phyloP scores from a whole-genome alignment of 2,888 invertebrate species.

The Caenorhabditis sinica region DNA sequence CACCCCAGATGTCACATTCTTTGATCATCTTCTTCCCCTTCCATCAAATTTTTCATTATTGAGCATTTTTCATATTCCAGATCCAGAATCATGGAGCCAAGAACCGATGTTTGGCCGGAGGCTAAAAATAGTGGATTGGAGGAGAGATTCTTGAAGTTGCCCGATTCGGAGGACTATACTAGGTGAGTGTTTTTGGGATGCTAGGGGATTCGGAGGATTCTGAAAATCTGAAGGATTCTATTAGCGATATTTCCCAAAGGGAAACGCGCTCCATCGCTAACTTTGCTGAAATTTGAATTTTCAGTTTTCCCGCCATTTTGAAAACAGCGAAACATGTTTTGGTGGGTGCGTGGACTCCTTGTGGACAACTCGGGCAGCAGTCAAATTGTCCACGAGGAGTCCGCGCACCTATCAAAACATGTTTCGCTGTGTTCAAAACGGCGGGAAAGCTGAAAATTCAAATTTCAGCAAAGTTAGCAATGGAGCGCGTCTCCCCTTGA shows the following conservation, averaged over 20 bases:
- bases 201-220: too few relatives aligned
- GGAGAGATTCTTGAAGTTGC: slow-evolving; percentile 76
- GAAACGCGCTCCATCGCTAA: too few relatives aligned
- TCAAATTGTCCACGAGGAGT: too few relatives aligned
- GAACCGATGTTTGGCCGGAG: slow-evolving; percentile 83
- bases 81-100: slow-evolving; percentile 71
- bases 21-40: not conserved
- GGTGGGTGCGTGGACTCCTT: too few relatives aligned
- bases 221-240: not conserved
- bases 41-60: slow-evolving; percentile 11
- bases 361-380: too few relatives aligned
- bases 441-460: too few relatives aligned
- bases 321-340: too few relatives aligned
- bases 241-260: too few relatives aligned
- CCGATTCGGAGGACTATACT: slow-evolving; percentile 87
- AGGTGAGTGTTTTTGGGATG: slow-evolving; percentile 37
- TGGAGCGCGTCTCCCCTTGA: not conserved
- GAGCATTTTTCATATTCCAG: slow-evolving; percentile 26
- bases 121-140: slow-evolving; percentile 79
- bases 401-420: too few relatives aligned
- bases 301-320: too few relatives aligned
- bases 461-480: not conserved
- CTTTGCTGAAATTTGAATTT: too few relatives aligned
- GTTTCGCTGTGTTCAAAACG: too few relatives aligned
- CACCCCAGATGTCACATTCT: not conserved